Evolutionary conservation across 2,113 vertebrate species (phyloP).

Genomic region (Chloroceryle aenea): DNA sequence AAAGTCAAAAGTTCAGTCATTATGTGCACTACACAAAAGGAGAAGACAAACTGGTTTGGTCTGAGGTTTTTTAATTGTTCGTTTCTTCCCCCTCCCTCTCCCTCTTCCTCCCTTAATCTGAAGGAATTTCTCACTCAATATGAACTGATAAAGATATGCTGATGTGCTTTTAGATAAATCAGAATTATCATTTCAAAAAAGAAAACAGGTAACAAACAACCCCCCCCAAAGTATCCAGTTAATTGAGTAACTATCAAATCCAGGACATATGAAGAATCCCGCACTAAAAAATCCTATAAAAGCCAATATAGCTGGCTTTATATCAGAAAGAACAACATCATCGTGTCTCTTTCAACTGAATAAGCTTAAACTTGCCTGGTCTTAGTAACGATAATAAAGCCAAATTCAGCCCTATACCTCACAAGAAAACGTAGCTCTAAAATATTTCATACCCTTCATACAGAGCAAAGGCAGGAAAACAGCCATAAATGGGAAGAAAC

Average conservation of each 20-base stretch:
- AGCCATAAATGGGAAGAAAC: not conserved
- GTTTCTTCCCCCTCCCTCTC: not conserved
- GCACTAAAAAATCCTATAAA: constrained; percentile 43
- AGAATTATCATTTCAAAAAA: not conserved
- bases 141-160: not conserved
- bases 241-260: constrained; percentile 31
- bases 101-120: not conserved
- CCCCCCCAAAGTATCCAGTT: not conserved
- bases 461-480: constrained; percentile 1
- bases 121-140: constrained; percentile 34
- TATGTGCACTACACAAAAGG: not conserved
- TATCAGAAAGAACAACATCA: not conserved
- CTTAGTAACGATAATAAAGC: constrained; percentile 19
- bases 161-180: constrained; percentile 4
- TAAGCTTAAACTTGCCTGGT: constrained; percentile 37
- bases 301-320: not conserved
- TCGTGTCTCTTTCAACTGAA: constrained; percentile 31
- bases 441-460: constrained; percentile 12
- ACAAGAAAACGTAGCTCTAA: not conserved
- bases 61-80: constrained; percentile 16
- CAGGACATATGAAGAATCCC: constrained; percentile 29
- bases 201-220: not conserved
- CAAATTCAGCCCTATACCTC: constrained; percentile 30
- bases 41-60: not conserved
- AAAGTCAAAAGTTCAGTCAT: constrained; percentile 43